phyloP scores from a whole-genome alignment of 2,888 invertebrate genomes.

The Euplagia quadripunctaria region DNA sequence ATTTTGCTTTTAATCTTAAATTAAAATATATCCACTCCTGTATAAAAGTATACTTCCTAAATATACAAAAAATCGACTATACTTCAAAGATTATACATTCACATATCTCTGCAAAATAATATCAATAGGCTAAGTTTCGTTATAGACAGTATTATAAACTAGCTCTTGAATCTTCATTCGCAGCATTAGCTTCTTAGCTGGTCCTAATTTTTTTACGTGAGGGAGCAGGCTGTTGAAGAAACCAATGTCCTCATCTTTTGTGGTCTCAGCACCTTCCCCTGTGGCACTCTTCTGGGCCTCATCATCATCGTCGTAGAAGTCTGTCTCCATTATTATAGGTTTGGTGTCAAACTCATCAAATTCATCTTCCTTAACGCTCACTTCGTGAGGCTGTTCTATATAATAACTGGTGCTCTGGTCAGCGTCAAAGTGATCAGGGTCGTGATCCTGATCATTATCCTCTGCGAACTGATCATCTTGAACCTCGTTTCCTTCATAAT shows the following conservation, averaged over 20 bases:
- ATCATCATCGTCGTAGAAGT: conserved; percentile 82
- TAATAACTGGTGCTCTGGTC: conserved; percentile 71
- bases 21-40: background rate
- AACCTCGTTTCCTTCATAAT: conserved; percentile 74
- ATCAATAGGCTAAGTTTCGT: conserved; percentile 60
- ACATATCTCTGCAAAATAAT: conserved; percentile 19
- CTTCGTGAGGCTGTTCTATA: conserved; percentile 57
- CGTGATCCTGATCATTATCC: conserved; percentile 9
- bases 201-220: conserved; percentile 80
- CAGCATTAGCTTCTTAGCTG: conserved; percentile 82
- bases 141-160: conserved; percentile 84
- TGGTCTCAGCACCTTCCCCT: conserved; percentile 54
- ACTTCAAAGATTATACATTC: background rate
- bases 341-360: conserved; percentile 83
- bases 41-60: background rate
- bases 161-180: conserved; percentile 84
- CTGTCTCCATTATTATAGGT: conserved; percentile 81
- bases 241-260: conserved; percentile 81
- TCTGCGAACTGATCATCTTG: conserved; percentile 64
- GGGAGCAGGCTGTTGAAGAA: conserved; percentile 83
- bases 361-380: conserved; percentile 76
- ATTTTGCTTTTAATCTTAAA: background rate
- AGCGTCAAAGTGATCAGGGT: conserved; percentile 54
- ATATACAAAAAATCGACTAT: background rate
- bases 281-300: conserved; percentile 67